These are phyloP conservation scores for Acronicta psi DNA, from an alignment of 2,888 invertebrate genomes.

Conservation along the genomic window DNA sequence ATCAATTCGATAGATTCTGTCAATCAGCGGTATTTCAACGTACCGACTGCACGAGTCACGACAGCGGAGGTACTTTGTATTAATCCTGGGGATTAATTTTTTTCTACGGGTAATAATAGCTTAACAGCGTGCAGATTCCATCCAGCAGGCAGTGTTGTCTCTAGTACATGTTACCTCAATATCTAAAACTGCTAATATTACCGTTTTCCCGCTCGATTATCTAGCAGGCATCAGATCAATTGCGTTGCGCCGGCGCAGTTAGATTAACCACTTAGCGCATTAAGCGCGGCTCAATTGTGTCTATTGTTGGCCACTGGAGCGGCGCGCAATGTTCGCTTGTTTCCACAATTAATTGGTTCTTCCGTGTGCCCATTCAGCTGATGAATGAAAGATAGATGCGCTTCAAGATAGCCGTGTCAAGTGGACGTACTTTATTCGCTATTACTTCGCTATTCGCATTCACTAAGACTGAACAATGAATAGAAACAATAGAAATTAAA, in stretches of 20 bases:
- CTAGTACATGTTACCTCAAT: neutral
- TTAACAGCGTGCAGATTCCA: neutral
- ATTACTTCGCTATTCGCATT: too few species aligned
- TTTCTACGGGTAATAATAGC: too few species aligned
- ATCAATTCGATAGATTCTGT: too few species aligned
- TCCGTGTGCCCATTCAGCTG: constrained; percentile 17
- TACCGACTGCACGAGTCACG: too few species aligned
- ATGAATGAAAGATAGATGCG: neutral
- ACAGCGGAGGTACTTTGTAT: too few species aligned
- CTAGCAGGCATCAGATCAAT: constrained; percentile 2
- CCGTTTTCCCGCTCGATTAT: neutral
- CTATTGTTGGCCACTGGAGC: constrained; percentile 3
- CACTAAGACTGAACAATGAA: too few species aligned
- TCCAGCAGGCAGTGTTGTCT: neutral
- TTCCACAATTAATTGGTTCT: constrained; percentile 22
- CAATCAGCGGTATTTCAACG: too few species aligned
- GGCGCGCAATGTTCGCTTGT: neutral
- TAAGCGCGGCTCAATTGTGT: constrained; percentile 3
- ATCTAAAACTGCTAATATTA: neutral
- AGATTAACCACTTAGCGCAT: constrained; percentile 2
- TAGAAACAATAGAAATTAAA: too few species aligned
- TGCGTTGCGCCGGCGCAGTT: constrained; percentile 4
- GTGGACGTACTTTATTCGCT: neutral
- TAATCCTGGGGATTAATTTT: too few species aligned
- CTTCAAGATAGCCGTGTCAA: constrained; percentile 1